These are phyloP conservation scores for Tetropium fuscum DNA, from an alignment of 2,888 invertebrate species.

Conservation along the genomic window DNA sequence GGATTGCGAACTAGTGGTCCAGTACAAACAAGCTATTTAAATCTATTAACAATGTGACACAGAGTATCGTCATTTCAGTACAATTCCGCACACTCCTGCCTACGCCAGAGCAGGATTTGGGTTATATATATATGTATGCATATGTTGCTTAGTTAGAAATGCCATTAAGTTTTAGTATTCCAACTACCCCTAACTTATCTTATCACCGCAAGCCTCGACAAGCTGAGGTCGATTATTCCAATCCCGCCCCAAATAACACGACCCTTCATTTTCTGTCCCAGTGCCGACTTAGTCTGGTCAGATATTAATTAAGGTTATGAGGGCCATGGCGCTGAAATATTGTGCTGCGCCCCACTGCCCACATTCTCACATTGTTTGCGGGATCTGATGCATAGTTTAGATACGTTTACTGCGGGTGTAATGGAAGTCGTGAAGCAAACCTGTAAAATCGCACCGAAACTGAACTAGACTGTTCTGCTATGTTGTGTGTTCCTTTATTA, in stretches of 20 bases:
- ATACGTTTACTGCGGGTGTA: too few species aligned
- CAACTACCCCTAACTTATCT: constrained; percentile 17
- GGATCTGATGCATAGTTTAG: constrained; percentile 1
- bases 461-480: too few species aligned
- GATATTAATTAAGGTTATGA: constrained; percentile 23
- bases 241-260: constrained; percentile 9
- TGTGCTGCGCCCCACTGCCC: not conserved
- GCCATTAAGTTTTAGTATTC: constrained; percentile 12
- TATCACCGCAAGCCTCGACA: constrained; percentile 20
- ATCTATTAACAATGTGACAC: too few species aligned
- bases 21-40: too few species aligned
- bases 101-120: not conserved
- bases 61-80: too few species aligned
- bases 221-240: constrained; percentile 19
- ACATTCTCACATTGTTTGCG: not conserved
- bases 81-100: not conserved
- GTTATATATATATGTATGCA: not conserved
- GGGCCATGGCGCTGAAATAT: constrained; percentile 10
- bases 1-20: too few species aligned
- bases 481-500: too few species aligned
- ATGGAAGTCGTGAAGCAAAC: too few species aligned
- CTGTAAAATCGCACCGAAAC: too few species aligned
- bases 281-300: not conserved
- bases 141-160: constrained; percentile 6
- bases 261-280: constrained; percentile 17